Percentiles rank a stretch among this genome's conserved stretches.
These are phyloP conservation scores for Megaceryle torquata DNA, from an alignment of 2,113 vertebrate genomes.

Conservation along the genomic window DNA sequence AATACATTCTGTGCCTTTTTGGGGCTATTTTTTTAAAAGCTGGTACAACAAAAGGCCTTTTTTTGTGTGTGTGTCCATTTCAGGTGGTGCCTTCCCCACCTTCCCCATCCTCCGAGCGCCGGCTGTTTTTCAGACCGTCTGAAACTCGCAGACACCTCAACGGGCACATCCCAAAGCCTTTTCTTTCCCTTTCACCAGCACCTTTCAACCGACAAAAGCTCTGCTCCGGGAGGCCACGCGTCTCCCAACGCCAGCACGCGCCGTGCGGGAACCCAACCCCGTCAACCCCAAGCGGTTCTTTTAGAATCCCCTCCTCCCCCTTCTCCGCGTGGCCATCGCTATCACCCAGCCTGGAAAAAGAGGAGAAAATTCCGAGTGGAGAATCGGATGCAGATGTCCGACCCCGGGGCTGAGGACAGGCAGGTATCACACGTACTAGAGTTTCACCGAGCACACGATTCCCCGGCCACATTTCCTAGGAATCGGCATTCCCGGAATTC, in stretches of 20 bases:
- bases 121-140: not conserved
- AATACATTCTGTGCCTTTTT: not conserved
- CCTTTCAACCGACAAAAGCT: fast-evolving
- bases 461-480: conserved; percentile 20
- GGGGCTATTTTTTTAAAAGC: not conserved
- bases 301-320: not conserved
- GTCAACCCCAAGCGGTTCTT: not conserved
- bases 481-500: not conserved
- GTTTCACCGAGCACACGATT: not conserved
- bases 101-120: not conserved
- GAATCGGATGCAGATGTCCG: not conserved
- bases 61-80: too few species aligned
- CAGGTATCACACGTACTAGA: conserved; percentile 46
- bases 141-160: not conserved
- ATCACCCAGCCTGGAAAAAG: not conserved
- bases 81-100: not conserved
- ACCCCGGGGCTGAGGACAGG: conserved; percentile 18
- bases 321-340: not conserved
- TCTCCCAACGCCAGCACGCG: fast-evolving
- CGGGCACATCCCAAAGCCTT: not conserved
- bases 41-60: not conserved
- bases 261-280: not conserved
- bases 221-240: not conserved
- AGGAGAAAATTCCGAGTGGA: not conserved
- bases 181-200: not conserved